Conservation (phyloP, 1,140 invertebrate genomes). For the Dermatophagoides farinae region DNA sequence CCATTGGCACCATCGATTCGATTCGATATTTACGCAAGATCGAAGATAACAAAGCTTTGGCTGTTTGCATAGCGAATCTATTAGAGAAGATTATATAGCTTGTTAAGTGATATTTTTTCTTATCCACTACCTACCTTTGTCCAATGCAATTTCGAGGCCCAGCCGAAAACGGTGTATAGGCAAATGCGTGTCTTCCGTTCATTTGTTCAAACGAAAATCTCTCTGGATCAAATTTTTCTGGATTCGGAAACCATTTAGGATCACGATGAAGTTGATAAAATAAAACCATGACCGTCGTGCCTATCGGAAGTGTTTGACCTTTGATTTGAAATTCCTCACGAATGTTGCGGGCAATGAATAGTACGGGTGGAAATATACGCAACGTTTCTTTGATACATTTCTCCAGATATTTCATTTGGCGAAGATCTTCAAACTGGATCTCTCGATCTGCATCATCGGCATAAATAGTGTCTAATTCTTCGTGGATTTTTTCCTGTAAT, state of each 20-base stretch:
- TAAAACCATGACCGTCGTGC: slow-evolving; percentile 27
- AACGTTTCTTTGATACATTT: slow-evolving; percentile 39
- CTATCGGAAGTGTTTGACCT: slow-evolving; percentile 23
- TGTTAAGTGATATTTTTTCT: not conserved
- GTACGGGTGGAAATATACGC: slow-evolving; percentile 39
- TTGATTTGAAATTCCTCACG: slow-evolving; percentile 15
- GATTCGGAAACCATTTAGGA: slow-evolving; percentile 40
- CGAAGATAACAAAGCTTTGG: slow-evolving; percentile 1
- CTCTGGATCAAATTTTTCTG: slow-evolving; percentile 51
- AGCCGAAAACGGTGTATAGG: slow-evolving; percentile 27
- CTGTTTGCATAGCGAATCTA: slow-evolving; percentile 9
- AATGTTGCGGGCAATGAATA: slow-evolving; percentile 26
- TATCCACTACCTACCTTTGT: slow-evolving; percentile 27
- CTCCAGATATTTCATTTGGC: slow-evolving; percentile 37
- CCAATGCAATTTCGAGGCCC: slow-evolving; percentile 28
- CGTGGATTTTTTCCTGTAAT: slow-evolving; percentile 16
- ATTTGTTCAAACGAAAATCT: slow-evolving; percentile 39
- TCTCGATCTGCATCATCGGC: slow-evolving; percentile 3
- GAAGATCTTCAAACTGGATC: slow-evolving; percentile 17
- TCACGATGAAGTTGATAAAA: slow-evolving; percentile 40
- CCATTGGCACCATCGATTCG: slow-evolving; percentile 2
- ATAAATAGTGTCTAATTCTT: slow-evolving; percentile 15
- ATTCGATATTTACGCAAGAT: slow-evolving; percentile 8
- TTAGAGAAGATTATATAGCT: not conserved
- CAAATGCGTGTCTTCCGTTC: slow-evolving; percentile 26